Base-by-base conservation (phyloP, 2,797 vertebrate species). In the Micromesistius poutassou region DNA sequence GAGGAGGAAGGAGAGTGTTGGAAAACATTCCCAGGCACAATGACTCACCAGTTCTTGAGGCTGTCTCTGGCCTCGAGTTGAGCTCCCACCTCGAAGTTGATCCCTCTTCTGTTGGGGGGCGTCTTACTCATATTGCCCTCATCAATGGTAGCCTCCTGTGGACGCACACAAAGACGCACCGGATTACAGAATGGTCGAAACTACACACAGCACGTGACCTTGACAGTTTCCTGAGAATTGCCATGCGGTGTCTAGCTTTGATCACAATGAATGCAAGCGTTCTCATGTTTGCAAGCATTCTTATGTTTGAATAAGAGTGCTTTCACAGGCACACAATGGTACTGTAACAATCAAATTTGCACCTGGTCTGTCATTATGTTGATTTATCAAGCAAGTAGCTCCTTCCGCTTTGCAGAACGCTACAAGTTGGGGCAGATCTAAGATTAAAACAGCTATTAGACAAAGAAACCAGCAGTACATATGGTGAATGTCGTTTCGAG, bases 91-190 rank as follows among this genome's bases (percentile, higher is more conserved):
- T 98, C 96, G 95, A 98, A 98, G 92, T 94, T 94, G 92, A 98
- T 98, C 91, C 97, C 97, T 96, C 97, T 95, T 95, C 97, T 96
- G 95, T 96, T 97, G 92, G 97, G 97, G 94, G 97, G 97, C 92
- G 96, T 96, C 95, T 97, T 98, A 95, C 94, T 98, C 97, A 98
- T 98, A 94, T 91, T 93, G 91, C 90, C 88, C 90, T 90, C 92
- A 93, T 94, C 90, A 90, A 92, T 89, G 86, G 91, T 86, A 80
- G 74, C 82, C 88, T 93, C 91, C 92, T 92, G 90, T 46, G 78
- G 74, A 85, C 75, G 87, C 80, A 88, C 74, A 77, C 22, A 85
- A n/a, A n/a, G 31, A 88, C 55, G 73, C 76, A 77, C 4, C 10
- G 13, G 7, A 6, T 30, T 22, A 71, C 30, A 71, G 5, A 33